Conservation (phyloP, 2,888 invertebrate genomes). For the Epirrita christyi region DNA sequence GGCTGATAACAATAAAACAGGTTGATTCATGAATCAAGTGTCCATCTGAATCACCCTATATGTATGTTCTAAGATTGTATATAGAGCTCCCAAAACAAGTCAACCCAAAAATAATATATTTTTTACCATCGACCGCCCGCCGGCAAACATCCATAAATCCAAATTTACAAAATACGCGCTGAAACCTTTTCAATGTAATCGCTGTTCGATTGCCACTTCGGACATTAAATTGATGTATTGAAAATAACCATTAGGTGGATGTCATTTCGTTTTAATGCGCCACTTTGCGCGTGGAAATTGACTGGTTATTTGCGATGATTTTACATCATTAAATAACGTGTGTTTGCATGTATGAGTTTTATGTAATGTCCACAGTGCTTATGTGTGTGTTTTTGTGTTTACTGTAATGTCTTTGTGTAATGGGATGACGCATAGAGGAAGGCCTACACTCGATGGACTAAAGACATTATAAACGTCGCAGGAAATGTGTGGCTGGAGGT, state of each 20-base stretch:
- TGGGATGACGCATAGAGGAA: too few species aligned
- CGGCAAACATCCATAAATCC: slow-evolving; percentile 18
- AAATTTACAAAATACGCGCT: slow-evolving; percentile 30
- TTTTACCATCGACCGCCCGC: slow-evolving; percentile 15
- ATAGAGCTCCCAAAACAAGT: slow-evolving; percentile 3
- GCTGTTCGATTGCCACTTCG: slow-evolving; percentile 43
- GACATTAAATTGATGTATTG: slow-evolving; percentile 48
- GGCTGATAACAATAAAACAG: too few species aligned
- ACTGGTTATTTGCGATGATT: background rate
- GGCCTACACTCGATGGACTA: too few species aligned
- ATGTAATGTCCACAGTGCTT: too few species aligned
- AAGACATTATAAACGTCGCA: too few species aligned
- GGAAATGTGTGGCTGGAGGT: too few species aligned
- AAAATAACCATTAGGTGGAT: slow-evolving; percentile 35
- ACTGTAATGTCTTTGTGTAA: too few species aligned
- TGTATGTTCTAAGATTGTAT: too few species aligned
- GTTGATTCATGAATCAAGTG: too few species aligned
- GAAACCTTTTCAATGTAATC: slow-evolving; percentile 41
- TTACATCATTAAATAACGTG: background rate
- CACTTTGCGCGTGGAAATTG: slow-evolving; percentile 20
- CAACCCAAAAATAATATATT: slow-evolving; percentile 1
- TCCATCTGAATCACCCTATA: too few species aligned
- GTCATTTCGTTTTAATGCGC: slow-evolving; percentile 28
- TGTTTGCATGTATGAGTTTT: too few species aligned
- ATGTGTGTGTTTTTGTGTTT: too few species aligned